phyloP scores from a whole-genome alignment of 2,888 invertebrate genomes.

The Mechanitis messenoides region DNA sequence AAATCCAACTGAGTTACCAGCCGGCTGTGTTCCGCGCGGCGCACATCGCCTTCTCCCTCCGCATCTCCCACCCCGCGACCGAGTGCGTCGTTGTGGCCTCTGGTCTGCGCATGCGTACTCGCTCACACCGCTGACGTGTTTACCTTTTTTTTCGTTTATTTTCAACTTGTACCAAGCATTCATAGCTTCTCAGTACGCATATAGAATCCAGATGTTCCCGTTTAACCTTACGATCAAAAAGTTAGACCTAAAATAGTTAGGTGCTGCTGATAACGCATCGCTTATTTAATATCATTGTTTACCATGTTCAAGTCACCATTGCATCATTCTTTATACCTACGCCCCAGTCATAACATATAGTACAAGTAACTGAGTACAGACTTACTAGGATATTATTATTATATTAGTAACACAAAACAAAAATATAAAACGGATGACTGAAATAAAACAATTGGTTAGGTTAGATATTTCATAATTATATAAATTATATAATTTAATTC shows the following conservation, averaged over 20 bases:
- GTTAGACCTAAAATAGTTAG: slow-evolving; percentile 11
- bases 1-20: slow-evolving; percentile 68
- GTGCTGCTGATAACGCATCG: slow-evolving; percentile 6
- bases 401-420: background rate
- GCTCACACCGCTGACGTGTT: slow-evolving; percentile 69
- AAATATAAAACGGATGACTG: background rate
- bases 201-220: slow-evolving; percentile 31
- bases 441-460: no score
- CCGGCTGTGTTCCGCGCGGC: slow-evolving; percentile 44
- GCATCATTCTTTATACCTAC: slow-evolving; percentile 29
- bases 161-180: slow-evolving; percentile 35
- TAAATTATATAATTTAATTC: no score
- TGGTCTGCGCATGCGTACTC: slow-evolving; percentile 63
- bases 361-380: background rate
- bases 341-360: slow-evolving; percentile 6
- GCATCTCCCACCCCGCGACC: slow-evolving; percentile 36
- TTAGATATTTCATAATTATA: no score
- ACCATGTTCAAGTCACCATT: slow-evolving; percentile 26
- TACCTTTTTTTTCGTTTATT: slow-evolving; percentile 66
- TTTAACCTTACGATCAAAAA: slow-evolving; percentile 22
- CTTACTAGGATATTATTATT: slow-evolving; percentile 7
- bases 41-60: slow-evolving; percentile 37
- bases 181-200: slow-evolving; percentile 25
- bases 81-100: slow-evolving; percentile 51
- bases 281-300: slow-evolving; percentile 26